Conservation (phyloP, 2,888 invertebrate species). For the Priocnemis perturbator region DNA sequence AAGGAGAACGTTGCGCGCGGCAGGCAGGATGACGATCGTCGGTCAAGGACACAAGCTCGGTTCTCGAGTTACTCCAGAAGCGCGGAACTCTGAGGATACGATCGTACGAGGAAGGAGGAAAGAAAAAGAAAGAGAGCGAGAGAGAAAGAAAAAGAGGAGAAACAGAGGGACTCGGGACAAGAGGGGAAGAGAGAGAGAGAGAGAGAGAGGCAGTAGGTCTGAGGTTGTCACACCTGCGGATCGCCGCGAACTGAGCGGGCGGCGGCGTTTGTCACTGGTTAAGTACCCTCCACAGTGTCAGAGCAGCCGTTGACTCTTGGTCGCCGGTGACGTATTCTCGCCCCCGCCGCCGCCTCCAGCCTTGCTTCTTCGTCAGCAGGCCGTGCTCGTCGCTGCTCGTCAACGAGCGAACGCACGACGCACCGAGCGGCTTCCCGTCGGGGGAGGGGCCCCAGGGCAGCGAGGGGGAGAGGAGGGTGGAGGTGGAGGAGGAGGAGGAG, state of each 20-base stretch:
- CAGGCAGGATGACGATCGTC: too few relatives aligned
- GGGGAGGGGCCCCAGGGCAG: too few relatives aligned
- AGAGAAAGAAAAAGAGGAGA: background rate
- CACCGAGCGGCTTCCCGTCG: background rate
- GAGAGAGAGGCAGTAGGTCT: background rate
- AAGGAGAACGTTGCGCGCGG: too few relatives aligned
- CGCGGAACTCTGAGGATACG: background rate
- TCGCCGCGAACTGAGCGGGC: conserved; percentile 44
- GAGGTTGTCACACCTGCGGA: conserved; percentile 42
- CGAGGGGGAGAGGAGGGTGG: background rate
- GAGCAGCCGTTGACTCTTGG: conserved; percentile 39
- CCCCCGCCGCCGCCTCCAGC: conserved; percentile 15
- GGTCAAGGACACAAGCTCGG: too few relatives aligned
- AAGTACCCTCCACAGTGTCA: conserved; percentile 39
- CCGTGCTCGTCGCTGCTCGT: conserved; percentile 34
- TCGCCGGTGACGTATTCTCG: conserved; percentile 32
- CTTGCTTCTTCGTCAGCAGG: conserved; percentile 13
- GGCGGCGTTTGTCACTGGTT: conserved; percentile 44
- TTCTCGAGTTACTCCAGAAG: too few relatives aligned
- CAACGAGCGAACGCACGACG: conserved; percentile 44
- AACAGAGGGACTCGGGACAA: conserved; percentile 7
- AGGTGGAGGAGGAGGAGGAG: conserved; percentile 43
- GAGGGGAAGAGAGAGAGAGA: background rate
- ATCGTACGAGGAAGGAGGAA: background rate
- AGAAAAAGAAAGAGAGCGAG: conserved; percentile 1